phyloP scores from a whole-genome alignment of 30 jellyfish, hydroid and myxozoan genomes.

The Aurelia sp. region DNA sequence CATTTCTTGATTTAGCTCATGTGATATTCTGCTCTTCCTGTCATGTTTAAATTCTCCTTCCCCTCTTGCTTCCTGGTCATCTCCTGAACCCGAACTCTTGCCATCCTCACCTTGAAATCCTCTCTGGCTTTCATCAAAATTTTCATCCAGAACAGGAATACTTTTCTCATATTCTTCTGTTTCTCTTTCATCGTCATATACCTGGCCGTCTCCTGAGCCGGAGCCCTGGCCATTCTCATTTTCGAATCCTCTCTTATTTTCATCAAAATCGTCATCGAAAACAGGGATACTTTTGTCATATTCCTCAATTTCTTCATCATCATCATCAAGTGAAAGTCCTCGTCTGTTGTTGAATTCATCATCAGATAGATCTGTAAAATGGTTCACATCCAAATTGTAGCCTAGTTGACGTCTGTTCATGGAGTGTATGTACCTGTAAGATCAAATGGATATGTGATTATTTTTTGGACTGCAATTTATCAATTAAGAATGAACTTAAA shows the following conservation, averaged over 20 bases:
- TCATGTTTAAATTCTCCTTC: too few species aligned
- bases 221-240: not conserved
- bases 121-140: not conserved
- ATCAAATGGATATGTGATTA: too few species aligned
- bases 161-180: conserved; percentile 2
- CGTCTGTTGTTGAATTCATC: conserved; percentile 63
- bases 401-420: conserved; percentile 85
- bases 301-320: conserved; percentile 13
- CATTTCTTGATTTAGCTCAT: not conserved
- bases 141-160: conserved; percentile 29
- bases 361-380: conserved; percentile 81
- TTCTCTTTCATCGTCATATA: conserved; percentile 12
- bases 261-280: conserved; percentile 12
- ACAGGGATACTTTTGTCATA: conserved; percentile 39
- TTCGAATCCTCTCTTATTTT: not conserved
- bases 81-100: not conserved
- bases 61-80: too few species aligned
- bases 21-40: too few species aligned
- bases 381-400: conserved; percentile 79
- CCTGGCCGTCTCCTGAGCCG: too few species aligned
- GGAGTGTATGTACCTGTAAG: conserved; percentile 82
- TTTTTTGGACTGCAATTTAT: too few species aligned
- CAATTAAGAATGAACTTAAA: too few species aligned
- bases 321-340: conserved; percentile 57
- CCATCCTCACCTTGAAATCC: not conserved